Base-by-base conservation (phyloP, 1,140 invertebrate species). In the Drosophila subpulchrella region DNA sequence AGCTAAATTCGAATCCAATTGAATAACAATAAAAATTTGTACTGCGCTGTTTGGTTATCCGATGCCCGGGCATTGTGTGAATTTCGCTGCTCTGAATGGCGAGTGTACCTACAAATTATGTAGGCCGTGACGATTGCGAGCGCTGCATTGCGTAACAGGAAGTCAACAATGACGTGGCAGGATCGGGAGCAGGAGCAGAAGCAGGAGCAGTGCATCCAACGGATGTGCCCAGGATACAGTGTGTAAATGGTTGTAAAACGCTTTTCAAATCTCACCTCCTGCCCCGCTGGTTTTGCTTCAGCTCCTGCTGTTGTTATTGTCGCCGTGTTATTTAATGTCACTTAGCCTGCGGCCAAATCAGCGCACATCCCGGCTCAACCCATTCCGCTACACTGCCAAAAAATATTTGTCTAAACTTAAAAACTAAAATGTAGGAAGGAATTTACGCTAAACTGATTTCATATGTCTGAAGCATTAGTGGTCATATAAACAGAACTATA, bases 1-100 rank as follows among this genome's bases (percentile, higher is more conserved):
- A 62, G 44, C 75, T 66, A 84, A 88, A 88, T 85, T 91, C 89
- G 84, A 91, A 91, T 91, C 81, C 89, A 91, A 91, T 91, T 91
- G 89, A 91, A 91, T 91, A 78, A 91, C 89, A 91, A 91, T 91
- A 84, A 91, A 91, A 91, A 90, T 84, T 44, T 73, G 74, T 82
- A 81, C 73, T 74, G 66, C 67, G 57, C 58, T 70, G 63, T 62
- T 47, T 57, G 41, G 86, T 82, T 78, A 90, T 90, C 82, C 85
- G 86, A 90, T 86, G 82, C 86, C 71, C n/a, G 8, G 36, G 20
- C 77, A 88, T 88, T 88, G 84, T 88, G 62, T 42, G 42, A 11
- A 15, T 13, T 44, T 46, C 11, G 42, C 46, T 32, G 13, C 32
- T 51, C 24, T 47, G 42, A 32, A 42, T 51, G 44, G 4, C 5